A percentile compares a stretch with the other conserved stretches of the same genome.
Conservation (phyloP, 1,140 invertebrate genomes). For the Drosophila cardini region DNA sequence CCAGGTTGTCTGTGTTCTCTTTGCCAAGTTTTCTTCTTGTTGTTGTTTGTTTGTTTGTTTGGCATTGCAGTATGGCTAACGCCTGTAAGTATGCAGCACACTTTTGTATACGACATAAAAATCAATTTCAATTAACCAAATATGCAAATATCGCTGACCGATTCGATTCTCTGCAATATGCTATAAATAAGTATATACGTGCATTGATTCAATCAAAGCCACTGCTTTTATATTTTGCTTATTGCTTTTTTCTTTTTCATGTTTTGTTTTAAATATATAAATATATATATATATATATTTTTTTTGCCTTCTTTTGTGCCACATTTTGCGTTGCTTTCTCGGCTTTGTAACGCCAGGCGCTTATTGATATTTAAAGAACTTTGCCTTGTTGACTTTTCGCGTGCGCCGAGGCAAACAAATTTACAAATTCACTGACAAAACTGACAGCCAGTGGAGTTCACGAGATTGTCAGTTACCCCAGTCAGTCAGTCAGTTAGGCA, state of each 20-base stretch:
- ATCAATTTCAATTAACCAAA: slow-evolving; percentile 80
- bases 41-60: neutral
- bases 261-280: neutral
- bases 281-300: too few relatives aligned
- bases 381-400: slow-evolving; percentile 63
- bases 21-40: neutral
- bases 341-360: slow-evolving; percentile 16
- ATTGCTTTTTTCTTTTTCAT: slow-evolving; percentile 1
- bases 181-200: slow-evolving; percentile 24
- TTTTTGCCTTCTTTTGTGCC: neutral
- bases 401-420: slow-evolving; percentile 58
- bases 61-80: neutral
- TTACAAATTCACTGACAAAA: slow-evolving; percentile 62
- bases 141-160: slow-evolving; percentile 47
- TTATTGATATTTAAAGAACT: slow-evolving; percentile 64
- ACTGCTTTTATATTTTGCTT: neutral
- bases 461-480: neutral
- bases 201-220: slow-evolving; percentile 26
- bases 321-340: neutral
- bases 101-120: slow-evolving; percentile 45
- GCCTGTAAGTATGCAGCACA: slow-evolving; percentile 33
- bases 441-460: slow-evolving; percentile 29
- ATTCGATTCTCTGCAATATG: neutral
- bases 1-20: slow-evolving; percentile 7
- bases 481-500: slow-evolving; percentile 3